phyloP scores from a whole-genome alignment of 2,797 vertebrate species.

The Tapirus indicus region DNA sequence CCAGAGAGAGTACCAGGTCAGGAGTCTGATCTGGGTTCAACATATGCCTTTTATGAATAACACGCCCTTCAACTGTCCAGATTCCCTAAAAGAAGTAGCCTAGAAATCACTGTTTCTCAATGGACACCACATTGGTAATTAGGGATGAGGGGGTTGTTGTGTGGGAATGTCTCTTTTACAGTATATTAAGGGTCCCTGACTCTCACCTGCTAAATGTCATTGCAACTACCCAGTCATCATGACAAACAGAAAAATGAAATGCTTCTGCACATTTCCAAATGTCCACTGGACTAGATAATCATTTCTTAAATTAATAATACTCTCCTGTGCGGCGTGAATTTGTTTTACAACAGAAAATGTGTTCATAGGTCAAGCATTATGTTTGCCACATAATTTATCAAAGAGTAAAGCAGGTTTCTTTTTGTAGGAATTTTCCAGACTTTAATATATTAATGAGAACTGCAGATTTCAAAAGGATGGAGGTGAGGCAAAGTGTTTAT shows the following conservation, averaged over 20 bases:
- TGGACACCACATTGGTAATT: not conserved
- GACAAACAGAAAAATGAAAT: not conserved
- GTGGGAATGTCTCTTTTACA: not conserved
- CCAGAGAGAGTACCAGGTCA: not conserved
- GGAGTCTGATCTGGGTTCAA: not conserved
- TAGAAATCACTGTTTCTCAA: not conserved
- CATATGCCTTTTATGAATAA: not conserved
- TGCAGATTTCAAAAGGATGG: not conserved
- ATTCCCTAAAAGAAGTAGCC: not conserved
- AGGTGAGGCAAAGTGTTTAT: not conserved
- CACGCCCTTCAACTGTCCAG: not conserved
- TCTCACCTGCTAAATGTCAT: not conserved
- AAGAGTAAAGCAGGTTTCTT: constrained; percentile 1
- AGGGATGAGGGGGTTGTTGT: not conserved
- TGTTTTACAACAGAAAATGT: not conserved
- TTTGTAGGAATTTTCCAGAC: not conserved
- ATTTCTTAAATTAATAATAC: not conserved
- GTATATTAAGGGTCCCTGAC: not conserved
- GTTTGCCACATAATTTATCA: not conserved
- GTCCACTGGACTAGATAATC: not conserved
- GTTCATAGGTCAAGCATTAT: not conserved
- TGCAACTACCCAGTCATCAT: not conserved
- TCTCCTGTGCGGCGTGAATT: not conserved
- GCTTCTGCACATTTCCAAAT: not conserved
- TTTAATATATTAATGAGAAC: not conserved